These are phyloP conservation scores for Eulemur macaco DNA, from an alignment of 2,113 vertebrate genomes.

Conservation along the genomic window DNA sequence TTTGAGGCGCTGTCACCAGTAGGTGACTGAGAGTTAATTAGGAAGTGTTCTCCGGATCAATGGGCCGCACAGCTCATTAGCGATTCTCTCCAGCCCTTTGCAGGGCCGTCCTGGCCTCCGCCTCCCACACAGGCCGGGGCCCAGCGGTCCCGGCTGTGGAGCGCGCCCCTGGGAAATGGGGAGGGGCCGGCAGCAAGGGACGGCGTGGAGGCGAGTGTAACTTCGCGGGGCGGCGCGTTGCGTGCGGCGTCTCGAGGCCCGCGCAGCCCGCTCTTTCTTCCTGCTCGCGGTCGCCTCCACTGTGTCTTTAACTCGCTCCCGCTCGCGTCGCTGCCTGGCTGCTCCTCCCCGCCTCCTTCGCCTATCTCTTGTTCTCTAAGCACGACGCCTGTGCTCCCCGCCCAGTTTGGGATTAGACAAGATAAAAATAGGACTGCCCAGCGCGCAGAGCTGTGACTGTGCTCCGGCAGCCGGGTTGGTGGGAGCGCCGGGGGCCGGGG, in stretches of 20 bases:
- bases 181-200: constrained; percentile 36
- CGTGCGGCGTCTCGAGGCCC: constrained; percentile 56
- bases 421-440: constrained; percentile 82
- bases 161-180: constrained; percentile 62
- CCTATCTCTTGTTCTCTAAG: constrained; percentile 79
- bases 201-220: constrained; percentile 54
- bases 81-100: constrained; percentile 86
- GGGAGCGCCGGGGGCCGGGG: constrained; percentile 43
- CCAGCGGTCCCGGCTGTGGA: background rate
- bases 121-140: constrained; percentile 72
- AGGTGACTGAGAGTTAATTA: constrained; percentile 88
- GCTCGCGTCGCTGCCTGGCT: constrained; percentile 72
- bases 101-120: constrained; percentile 80
- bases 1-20: constrained; percentile 86
- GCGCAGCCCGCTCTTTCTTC: constrained; percentile 75
- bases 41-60: constrained; percentile 88
- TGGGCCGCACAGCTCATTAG: constrained; percentile 88
- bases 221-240: constrained; percentile 70
- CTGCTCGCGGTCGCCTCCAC: constrained; percentile 62
- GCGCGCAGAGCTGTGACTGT: constrained; percentile 68
- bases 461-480: constrained; percentile 53
- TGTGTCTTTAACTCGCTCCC: constrained; percentile 78
- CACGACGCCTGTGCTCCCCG: constrained; percentile 78
- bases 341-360: constrained; percentile 74
- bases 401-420: constrained; percentile 81